Base-by-base conservation (phyloP, 2,888 invertebrate genomes). In the Hermaeophaga mercurialis region DNA sequence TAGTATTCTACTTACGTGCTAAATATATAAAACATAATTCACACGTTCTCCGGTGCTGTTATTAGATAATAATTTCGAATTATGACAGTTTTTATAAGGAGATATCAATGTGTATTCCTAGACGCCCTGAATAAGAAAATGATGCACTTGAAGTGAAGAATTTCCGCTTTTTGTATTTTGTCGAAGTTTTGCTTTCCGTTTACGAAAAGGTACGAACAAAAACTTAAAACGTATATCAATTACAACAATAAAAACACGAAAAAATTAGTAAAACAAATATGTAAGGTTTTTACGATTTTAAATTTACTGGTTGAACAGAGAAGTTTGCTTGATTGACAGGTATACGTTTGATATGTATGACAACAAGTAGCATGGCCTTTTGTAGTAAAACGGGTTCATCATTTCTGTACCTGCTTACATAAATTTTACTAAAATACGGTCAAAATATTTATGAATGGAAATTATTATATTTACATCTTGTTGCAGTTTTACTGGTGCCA, bases 321-420 rank as follows among this genome's bases (percentile, higher is more conserved):
- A 68, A 66, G 65, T 65, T 65, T 61, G 63, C 66, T 70, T 73
- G 74, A 74, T 74, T 72, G 72, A 73, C 72, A 70, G 72, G 66
- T 58, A 62, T 52, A 63, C 48, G 57, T 64, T 68, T 66, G 65
- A 69, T 67, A 67, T 69, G 69, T 66, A 68, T 64, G 68, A 66
- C 67, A 61, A 54, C 64, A 57, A 61, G 62, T 61, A 58, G 66
- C 61, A 64, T 68, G 68, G 61, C 70, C 71, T 69, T 70, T 69
- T 69, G 60, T 53, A 66, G 67, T 54, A 56, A 63, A 69, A 66
- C 68, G 57, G 68, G 69, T 69, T 65, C 68, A 65, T 68, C 69
- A 70, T 70, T 70, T 67, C 67, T 66, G 64, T 58, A 59, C 58
- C 65, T 61, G 61, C 63, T 67, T 67, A 66, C 69, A 67, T 69